Base-by-base conservation (phyloP, 1,140 invertebrate species). In the Calephelis virginiensis region DNA sequence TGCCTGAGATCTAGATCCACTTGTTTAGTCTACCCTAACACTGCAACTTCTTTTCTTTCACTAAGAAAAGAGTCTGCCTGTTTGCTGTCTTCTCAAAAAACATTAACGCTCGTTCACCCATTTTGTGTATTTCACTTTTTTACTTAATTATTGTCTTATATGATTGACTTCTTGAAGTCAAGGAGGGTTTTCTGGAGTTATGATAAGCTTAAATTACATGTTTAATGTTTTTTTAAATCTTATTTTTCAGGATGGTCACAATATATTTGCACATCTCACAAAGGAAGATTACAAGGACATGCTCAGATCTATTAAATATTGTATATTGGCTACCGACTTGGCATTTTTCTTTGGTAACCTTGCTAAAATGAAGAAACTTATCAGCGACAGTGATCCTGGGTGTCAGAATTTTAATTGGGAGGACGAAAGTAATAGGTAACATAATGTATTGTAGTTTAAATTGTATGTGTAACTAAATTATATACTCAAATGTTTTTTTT, bases 291-390 rank as follows among this genome's bases (percentile, higher is more conserved):
- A 96, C 89, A 97, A 96, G 80, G 92, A 94, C 81, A 94, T 97
- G 5, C 82, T 97, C 62, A 92, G 94, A 28, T 92, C 94, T 67
- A 94, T 97, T 40, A 95, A 95, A 72, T 95, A 97, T 73, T 96
- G 95, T 82, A 97, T 97, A 72, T 86, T 97, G 60, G 96, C 96
- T 0, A 97, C 96, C 11, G 96, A 97, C 83, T 84, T 97, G 72
- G 96, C 96, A 1, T 78, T 94, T 5, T 97, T 97, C 86, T 97
- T 97, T 79, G 93, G 94, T 0, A 97, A 97, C 82, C 94, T 94
- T 82, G 92, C 93, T 0, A 93, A 93, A 75, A 85, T 96, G 3
- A 86, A 53, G 28, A 53, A 92, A 46, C 86, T 93, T 61, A 92
- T 96, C 5, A 82, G 93, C 47, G 86, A 92, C 7, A 82, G 91